Evolutionary conservation across 1,140 invertebrate genomes (phyloP), one percentile per base, ranked within the genome.

Genomic region (Drosophila simulans): DNA sequence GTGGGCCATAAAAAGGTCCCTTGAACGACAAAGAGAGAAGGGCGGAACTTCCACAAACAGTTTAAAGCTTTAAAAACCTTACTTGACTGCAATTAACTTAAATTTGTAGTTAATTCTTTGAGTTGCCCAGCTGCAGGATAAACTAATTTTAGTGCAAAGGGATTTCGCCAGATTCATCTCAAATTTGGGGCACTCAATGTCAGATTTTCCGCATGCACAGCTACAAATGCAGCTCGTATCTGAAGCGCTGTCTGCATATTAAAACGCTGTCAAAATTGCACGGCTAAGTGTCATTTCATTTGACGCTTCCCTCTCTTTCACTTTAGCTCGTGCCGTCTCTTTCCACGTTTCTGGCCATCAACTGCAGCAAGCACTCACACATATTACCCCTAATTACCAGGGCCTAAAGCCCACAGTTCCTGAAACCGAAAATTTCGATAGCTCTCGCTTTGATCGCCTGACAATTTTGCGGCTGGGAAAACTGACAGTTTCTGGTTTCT

Each of bases 241-340:
- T 46, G 35, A 46, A 46, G 57, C 52, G 54, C 58, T 71, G 70
- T 60, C 62, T 77, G 82, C 82, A 85, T 80, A 78, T 86, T 86
- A 86, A 86, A 85, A 78, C 66, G 77, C 69, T 85, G 82, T 85
- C 82, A 85, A 86, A 85, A 86, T 78, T 80, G 77, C 73, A 78
- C 81, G 60, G 82, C 77, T 84, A 83, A 83, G 75, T 85, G 82
- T 85, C 82, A 86, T 80, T 85, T 86, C 64, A 81, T 85, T 85
- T 51, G 27, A 0, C 48, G 37, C n/a, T 55, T 60, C 34, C 53
- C 17, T 34, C 62, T 48, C 34, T 39, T 22, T 49, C 51, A 13
- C 49, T 20, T 37, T 60, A 13, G 22, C 12, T 25, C 27, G 27
- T 45, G 17, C 13, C 54, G 13, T 43, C 57, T 42, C 43, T 22